Evolutionary conservation across 2,888 invertebrate genomes (phyloP), one percentile per base, ranked within the genome.

Genomic region (Sinotaia quadrata): DNA sequence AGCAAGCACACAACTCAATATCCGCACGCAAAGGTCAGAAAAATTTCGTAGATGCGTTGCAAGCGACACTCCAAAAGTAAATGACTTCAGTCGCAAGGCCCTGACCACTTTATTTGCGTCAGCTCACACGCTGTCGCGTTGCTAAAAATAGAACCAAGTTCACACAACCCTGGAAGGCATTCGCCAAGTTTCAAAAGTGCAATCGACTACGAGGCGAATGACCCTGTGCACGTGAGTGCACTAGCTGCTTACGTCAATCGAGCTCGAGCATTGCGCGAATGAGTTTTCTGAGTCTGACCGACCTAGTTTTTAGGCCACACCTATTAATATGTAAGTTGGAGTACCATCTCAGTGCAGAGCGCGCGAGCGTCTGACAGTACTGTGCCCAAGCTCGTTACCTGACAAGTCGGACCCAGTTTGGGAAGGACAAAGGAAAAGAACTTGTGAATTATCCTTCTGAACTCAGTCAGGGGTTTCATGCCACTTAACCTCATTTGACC

Each of bases 81-180:
- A 65, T 65, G 65, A 41, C 29, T 21, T 12, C n/a, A 10, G 54
- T n/a, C 27, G 44, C 21, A 52, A 12, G 41, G 65, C 41, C 56
- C 65, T 56, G 37, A 29, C 24, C 8, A 24, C 41, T 58, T 31
- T 65, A 65, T 65, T 65, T 65, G 65, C 65, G 65, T 65, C 65
- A 65, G 65, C 65, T 4, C 54, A 56, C 54, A 54, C 44, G 65
- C 65, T 36, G 47, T 47, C 54, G 31, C 52, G 24, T 21, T 3
- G 61, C 29, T 56, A 65, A 44, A 65, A 65, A 65, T 65, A 65
- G 37, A 24, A 10, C 18, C 37, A 52, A 15, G 63, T 63, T 63
- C 63, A 63, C 52, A 34, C 52, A 63, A 18, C 54, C 60, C 8
- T 18, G 51, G 21, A 8, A 27, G n/a, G n/a, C 54, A 18, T n/a